Evolutionary conservation across 2,797 vertebrate species (phyloP).

Genomic region (Brachyalestes nurse): DNA sequence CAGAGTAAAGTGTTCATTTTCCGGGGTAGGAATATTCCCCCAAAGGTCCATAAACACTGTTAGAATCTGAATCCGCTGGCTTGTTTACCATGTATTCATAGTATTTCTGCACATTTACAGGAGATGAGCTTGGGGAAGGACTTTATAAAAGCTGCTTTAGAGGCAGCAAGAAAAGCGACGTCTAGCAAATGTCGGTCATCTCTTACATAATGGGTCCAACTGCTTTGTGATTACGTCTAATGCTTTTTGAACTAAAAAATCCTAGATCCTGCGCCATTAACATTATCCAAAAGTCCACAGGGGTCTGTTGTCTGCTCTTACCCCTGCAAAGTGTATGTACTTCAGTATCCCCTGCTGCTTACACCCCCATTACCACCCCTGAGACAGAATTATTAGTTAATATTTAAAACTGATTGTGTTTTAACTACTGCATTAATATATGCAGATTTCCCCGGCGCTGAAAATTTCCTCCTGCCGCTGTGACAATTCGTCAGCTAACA

Average conservation of each 20-base stretch:
- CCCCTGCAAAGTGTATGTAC: not conserved
- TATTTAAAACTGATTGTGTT: slow-evolving; percentile 48
- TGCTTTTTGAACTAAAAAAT: slow-evolving; percentile 11
- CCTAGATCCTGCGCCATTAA: not conserved
- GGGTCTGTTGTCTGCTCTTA: slow-evolving; percentile 4
- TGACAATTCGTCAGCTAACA: slow-evolving; percentile 56
- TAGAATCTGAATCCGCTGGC: not conserved
- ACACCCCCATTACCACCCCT: slow-evolving; percentile 9
- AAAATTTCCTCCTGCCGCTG: slow-evolving; percentile 34
- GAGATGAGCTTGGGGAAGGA: not conserved
- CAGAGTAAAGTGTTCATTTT: not conserved
- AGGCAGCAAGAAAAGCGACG: not conserved
- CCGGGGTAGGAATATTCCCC: not conserved
- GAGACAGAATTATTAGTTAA: slow-evolving; percentile 30
- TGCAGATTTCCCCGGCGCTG: slow-evolving; percentile 43
- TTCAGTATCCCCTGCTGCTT: not conserved
- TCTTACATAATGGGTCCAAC: slow-evolving; percentile 10
- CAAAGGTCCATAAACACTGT: not conserved
- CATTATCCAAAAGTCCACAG: not conserved
- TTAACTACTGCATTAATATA: slow-evolving; percentile 58
- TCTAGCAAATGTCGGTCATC: not conserved
- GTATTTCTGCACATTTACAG: slow-evolving; percentile 2
- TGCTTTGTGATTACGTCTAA: not conserved
- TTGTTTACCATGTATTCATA: not conserved
- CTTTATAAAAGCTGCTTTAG: not conserved